These are phyloP conservation scores for Ellobius talpinus DNA, from an alignment of 2,113 vertebrate species.

Conservation along the genomic window DNA sequence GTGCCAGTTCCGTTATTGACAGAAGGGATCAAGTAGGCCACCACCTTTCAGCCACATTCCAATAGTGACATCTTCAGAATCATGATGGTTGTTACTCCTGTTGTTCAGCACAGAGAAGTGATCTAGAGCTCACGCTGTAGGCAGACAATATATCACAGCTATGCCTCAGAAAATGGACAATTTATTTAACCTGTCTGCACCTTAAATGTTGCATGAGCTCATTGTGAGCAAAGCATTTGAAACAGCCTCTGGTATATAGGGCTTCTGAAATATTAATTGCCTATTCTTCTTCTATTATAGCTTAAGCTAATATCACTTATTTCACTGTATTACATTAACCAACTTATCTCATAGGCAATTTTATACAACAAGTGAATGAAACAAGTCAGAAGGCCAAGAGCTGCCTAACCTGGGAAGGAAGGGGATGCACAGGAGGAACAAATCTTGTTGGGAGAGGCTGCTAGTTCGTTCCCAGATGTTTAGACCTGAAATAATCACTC, in stretches of 20 bases:
- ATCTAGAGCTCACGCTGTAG: neutral
- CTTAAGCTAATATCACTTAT: conserved; percentile 15
- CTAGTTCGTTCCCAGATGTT: too few relatives aligned
- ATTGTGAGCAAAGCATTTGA: neutral
- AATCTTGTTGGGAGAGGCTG: too few relatives aligned
- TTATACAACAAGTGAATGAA: neutral
- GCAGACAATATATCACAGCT: neutral
- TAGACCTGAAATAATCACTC: too few relatives aligned
- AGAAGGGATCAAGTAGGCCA: neutral
- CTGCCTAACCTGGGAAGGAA: neutral
- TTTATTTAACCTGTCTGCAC: neutral
- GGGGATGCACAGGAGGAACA: rapidly evolving
- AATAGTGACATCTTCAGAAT: neutral
- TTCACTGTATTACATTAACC: neutral
- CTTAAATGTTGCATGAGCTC: neutral
- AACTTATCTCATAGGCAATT: neutral
- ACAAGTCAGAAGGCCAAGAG: neutral
- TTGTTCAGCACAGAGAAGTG: neutral
- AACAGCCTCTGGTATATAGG: neutral
- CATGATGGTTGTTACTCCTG: neutral
- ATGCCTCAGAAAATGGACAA: neutral
- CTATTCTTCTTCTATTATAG: neutral
- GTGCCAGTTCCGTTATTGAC: neutral
- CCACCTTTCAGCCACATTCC: neutral
- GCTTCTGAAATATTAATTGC: conserved; percentile 12